Base-by-base conservation (phyloP, 2,113 vertebrate genomes). In the Emydocephalus ijimae region DNA sequence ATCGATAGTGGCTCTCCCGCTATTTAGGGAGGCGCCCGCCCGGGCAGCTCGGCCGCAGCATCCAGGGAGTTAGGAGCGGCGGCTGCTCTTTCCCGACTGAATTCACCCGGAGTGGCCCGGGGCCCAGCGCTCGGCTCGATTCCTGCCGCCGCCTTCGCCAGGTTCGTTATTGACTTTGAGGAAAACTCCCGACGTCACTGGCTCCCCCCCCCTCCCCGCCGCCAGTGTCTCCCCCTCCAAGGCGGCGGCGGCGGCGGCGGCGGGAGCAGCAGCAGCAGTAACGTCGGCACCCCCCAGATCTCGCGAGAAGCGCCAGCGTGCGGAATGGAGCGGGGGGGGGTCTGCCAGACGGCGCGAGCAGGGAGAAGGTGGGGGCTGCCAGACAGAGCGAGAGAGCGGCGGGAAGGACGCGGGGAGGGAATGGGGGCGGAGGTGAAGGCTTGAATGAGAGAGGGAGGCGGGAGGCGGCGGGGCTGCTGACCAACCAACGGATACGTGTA, bases 101-200 rank as follows among this genome's bases (percentile, higher is more conserved):
- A 85, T 56, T 94, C 93, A 93, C 91, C 92, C 93, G 90, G 91
- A 89, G 92, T 92, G 74, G 92, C 96, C 96, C 94, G 92, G 96
- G 96, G 94, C 95, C 94, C 94, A 89, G 91, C 93, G 91, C 90
- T 93, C 94, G 88, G 69, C 89, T 92, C 93, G 43, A 18, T 69
- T 59, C 52, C 86, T 43, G 81, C 88, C 90, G 89, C 57, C 56
- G 48, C 96, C 91, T 90, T 95, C 91, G 94, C 95, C 96, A 93
- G 96, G 96, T 96, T 96, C 98, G 97, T 97, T 98, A 96, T 97
- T 97, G 97, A 98, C 97, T 98, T 97, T 98, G 96, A 97, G 97
- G 97, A 97, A 97, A 97, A 95, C 96, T 96, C 94, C 97, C 98
- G 98, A 98, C 98, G 98, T 98, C 98, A 98, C 95, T 74, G 91